Percentiles rank a stretch among this genome's conserved stretches.
phyloP scores from a whole-genome alignment of 2,113 vertebrate genomes.

The Myrmecobius fasciatus region DNA sequence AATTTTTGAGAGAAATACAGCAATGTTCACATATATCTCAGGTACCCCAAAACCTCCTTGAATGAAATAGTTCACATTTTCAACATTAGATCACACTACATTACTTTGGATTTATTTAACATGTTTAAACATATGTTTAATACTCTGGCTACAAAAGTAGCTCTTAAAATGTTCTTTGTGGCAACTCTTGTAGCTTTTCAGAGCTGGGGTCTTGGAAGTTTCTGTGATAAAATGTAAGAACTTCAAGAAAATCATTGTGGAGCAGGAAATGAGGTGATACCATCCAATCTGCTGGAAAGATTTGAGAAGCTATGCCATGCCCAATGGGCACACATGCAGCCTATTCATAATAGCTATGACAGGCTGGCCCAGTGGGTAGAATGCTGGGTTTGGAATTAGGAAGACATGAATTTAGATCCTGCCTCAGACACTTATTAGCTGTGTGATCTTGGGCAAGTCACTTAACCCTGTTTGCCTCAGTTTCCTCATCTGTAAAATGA shows the following conservation, averaged over 20 bases:
- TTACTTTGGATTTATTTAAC: not conserved
- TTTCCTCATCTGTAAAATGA: not conserved
- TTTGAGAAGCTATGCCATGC: not conserved
- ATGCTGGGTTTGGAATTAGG: not conserved
- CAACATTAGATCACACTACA: accelerated
- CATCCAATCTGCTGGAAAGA: not conserved
- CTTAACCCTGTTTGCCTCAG: not conserved
- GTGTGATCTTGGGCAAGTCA: not conserved
- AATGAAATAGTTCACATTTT: not conserved
- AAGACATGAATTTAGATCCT: not conserved
- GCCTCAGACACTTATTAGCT: not conserved
- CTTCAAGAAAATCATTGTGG: not conserved
- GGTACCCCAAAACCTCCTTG: accelerated
- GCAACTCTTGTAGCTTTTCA: not conserved
- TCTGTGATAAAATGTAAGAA: not conserved
- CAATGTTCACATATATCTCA: not conserved
- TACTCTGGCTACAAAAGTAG: not conserved
- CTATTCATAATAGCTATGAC: not conserved
- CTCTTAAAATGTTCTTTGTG: not conserved
- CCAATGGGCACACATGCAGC: not conserved
- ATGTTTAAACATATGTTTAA: not conserved
- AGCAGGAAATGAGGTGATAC: accelerated
- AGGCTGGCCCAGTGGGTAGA: not conserved
- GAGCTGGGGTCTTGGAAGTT: not conserved
- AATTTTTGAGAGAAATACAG: not conserved